Percentiles rank a stretch among this genome's conserved stretches.
These are phyloP conservation scores for Scylla paramamosain DNA, from an alignment of 1,140 invertebrate genomes.

Conservation along the genomic window DNA sequence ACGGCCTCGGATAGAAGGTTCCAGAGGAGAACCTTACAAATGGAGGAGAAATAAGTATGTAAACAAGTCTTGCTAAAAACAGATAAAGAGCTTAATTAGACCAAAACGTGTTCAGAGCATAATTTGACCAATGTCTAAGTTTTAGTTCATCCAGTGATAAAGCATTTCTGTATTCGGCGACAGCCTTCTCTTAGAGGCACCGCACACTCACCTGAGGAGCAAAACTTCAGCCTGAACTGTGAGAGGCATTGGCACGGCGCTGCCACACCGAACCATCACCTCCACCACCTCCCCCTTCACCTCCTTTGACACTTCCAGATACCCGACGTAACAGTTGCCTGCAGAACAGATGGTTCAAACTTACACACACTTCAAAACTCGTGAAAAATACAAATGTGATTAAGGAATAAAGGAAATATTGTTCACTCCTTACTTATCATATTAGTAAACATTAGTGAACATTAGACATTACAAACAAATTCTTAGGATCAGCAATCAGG, in stretches of 20 bases:
- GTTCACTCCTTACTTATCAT: not conserved
- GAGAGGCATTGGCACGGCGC: slow-evolving; percentile 16
- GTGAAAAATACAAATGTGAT: too few species aligned
- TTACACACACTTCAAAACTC: not conserved
- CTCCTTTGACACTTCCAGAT: not conserved
- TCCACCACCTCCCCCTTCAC: not conserved
- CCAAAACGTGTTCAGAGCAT: too few species aligned
- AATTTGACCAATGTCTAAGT: too few species aligned
- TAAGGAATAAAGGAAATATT: too few species aligned
- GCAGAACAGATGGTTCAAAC: not conserved
- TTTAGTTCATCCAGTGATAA: too few species aligned
- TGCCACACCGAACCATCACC: slow-evolving; percentile 25
- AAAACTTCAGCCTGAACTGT: not conserved
- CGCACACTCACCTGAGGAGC: slow-evolving; percentile 37
- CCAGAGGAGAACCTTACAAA: slow-evolving; percentile 8
- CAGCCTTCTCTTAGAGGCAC: too few species aligned
- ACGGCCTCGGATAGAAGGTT: slow-evolving; percentile 32
- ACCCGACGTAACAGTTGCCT: slow-evolving; percentile 31
- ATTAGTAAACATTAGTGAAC: too few species aligned
- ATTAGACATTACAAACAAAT: too few species aligned
- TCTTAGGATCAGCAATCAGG: too few species aligned
- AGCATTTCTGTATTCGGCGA: too few species aligned
- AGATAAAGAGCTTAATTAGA: not conserved
- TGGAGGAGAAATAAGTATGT: not conserved
- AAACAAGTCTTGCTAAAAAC: not conserved